phyloP scores from a whole-genome alignment of 2,888 invertebrate genomes.

The Acanthosoma haemorrhoidale region DNA sequence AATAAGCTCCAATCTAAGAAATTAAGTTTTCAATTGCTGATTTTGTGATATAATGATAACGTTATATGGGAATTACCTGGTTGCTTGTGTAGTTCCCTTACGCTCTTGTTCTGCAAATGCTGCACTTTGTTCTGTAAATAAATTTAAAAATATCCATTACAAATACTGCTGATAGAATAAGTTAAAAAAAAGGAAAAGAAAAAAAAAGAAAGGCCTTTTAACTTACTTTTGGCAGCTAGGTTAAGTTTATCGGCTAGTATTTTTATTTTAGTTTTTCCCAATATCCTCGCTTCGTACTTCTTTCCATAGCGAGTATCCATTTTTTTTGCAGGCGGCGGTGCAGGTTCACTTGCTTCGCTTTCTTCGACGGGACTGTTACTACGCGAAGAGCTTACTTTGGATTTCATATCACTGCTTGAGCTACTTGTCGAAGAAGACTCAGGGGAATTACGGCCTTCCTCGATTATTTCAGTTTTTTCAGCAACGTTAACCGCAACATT shows the following conservation, averaged over 20 bases:
- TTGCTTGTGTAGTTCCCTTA: not conserved
- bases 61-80: too few relatives aligned
- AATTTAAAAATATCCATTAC: not conserved
- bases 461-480: not conserved
- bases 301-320: constrained; percentile 23
- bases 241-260: not conserved
- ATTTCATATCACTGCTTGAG: constrained; percentile 2
- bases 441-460: not conserved
- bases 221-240: not conserved
- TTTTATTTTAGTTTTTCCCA: constrained; percentile 10
- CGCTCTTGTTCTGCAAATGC: not conserved
- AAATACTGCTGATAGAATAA: not conserved
- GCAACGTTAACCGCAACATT: not conserved
- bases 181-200: not conserved
- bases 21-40: too few relatives aligned
- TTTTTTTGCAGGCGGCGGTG: not conserved
- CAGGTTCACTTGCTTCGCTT: not conserved
- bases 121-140: not conserved
- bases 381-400: not conserved
- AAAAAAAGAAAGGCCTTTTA: not conserved
- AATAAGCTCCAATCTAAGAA: too few relatives aligned
- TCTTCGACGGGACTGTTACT: constrained; percentile 23
- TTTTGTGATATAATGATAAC: too few relatives aligned
- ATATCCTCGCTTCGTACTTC: constrained; percentile 24
- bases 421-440: not conserved